These are phyloP conservation scores for Hippocampus mohnikei DNA, from an alignment of 2,113 vertebrate species.

Conservation along the genomic window DNA sequence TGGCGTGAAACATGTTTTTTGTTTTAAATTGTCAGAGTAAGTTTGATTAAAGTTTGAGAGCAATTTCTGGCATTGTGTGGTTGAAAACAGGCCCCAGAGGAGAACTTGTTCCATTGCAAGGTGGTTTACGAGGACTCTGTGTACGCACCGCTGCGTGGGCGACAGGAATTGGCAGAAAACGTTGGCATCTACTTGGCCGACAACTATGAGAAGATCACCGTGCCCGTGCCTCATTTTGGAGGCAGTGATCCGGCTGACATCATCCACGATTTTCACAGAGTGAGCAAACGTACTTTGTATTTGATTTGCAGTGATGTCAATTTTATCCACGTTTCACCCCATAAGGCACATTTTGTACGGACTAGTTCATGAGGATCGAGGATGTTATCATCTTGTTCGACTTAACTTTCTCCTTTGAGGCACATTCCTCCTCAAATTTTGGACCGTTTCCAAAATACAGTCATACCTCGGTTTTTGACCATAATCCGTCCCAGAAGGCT, in stretches of 20 bases:
- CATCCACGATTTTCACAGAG: slow-evolving; percentile 91
- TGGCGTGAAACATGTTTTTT: background rate
- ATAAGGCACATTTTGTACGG: background rate
- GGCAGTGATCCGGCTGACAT: slow-evolving; percentile 89
- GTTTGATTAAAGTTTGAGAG: background rate
- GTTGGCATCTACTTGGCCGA: slow-evolving; percentile 88
- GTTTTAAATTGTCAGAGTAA: background rate
- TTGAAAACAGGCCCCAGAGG: slow-evolving; percentile 75
- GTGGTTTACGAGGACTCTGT: slow-evolving; percentile 83
- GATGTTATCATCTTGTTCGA: background rate
- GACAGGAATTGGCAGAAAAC: slow-evolving; percentile 86
- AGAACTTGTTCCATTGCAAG: slow-evolving; percentile 85
- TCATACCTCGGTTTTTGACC: too few relatives aligned
- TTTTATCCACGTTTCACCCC: background rate
- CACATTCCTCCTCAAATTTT: too few relatives aligned
- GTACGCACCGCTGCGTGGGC: slow-evolving; percentile 74
- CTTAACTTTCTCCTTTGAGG: background rate
- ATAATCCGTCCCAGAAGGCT: too few relatives aligned
- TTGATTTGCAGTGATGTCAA: background rate
- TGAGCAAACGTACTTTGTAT: slow-evolving; percentile 57
- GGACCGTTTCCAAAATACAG: too few relatives aligned
- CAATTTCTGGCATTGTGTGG: background rate
- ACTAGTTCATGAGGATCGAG: background rate
- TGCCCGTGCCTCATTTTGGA: slow-evolving; percentile 85
- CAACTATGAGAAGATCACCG: slow-evolving; percentile 88